Percentiles rank a stretch among this genome's conserved stretches.
Conservation (phyloP, 2,888 invertebrate species). For the Cephus sareptanus region DNA sequence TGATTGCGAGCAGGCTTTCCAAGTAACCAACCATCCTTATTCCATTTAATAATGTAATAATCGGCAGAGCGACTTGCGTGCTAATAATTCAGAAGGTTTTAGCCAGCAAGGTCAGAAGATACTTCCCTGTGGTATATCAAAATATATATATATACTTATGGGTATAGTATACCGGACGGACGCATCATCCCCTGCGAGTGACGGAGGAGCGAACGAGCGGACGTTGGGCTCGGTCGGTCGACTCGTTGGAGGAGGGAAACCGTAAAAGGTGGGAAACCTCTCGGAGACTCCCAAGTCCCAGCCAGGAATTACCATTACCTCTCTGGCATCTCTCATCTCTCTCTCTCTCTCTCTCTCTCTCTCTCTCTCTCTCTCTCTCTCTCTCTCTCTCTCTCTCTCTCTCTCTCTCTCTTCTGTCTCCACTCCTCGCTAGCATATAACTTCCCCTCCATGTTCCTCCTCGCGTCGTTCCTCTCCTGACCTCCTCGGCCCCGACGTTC, state of each 20-base stretch:
- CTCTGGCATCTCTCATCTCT: constrained; percentile 54
- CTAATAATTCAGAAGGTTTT: neutral
- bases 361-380: constrained; percentile 33
- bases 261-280: constrained; percentile 66
- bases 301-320: constrained; percentile 59
- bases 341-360: constrained; percentile 42
- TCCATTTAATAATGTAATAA: neutral
- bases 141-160: neutral
- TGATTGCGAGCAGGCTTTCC: neutral
- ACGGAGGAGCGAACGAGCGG: constrained; percentile 21
- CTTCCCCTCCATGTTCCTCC: neutral
- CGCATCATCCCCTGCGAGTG: constrained; percentile 9
- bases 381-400: constrained; percentile 43
- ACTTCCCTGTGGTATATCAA: neutral
- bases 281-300: constrained; percentile 59
- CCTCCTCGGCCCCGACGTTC: neutral
- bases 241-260: constrained; percentile 58
- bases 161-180: constrained; percentile 6
- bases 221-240: constrained; percentile 27
- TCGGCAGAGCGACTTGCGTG: neutral
- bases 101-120: neutral
- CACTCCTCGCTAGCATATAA: constrained; percentile 19
- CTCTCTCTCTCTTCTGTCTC: constrained; percentile 27
- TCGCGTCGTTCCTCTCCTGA: neutral
- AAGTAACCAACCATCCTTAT: neutral